Base-by-base conservation (phyloP, 2,113 vertebrate species). In the Ptyas mucosa region DNA sequence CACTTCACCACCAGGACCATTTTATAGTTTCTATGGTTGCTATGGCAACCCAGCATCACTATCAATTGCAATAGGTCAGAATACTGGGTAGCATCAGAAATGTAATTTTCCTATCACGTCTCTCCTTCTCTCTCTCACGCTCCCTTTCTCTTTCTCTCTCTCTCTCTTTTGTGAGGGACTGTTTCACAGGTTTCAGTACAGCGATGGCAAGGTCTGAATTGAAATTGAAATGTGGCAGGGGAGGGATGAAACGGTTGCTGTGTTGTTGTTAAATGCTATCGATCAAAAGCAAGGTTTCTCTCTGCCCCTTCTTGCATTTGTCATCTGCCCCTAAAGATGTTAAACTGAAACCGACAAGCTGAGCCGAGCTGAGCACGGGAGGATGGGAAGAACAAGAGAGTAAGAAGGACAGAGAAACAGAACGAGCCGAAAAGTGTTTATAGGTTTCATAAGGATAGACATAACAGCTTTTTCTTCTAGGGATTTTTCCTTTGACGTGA, bases 1-100 rank as follows among this genome's bases (percentile, higher is more conserved):
- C 9, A 57, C 64, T 81, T 55, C 52, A 1, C 0, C 8, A 81
- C 34, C 53, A 90, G 75, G 54, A 52, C 88, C 75, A 53, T 90
- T 90, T 89, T 52, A 52, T 55, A 90, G 75, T 46, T 52, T 90
- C 9, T 26, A 9, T 26, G n/a, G 92, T 93, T 90, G 81, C 92
- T 53, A 64, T 90, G 20, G 92, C 88, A 93, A 93, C 92, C n/a
- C 23, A 43, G 88, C 21, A 87, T 87, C 46, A 53, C 75, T 93
- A 93, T 93, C 92, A 53, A 5, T 64, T 90, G 81, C 88, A 90
- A 86, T 51, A 39, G 92, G 92, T 93, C 92, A 90, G 88, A 90
- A 90, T 58, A 81, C 81, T 49, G 75, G 88, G 21, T 90, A 58
- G 88, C 81, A 87, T 93, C 92, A 93, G 75, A 90, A 86, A 61